phyloP scores from a whole-genome alignment of 2,888 invertebrate species.

The Orthosia incerta region DNA sequence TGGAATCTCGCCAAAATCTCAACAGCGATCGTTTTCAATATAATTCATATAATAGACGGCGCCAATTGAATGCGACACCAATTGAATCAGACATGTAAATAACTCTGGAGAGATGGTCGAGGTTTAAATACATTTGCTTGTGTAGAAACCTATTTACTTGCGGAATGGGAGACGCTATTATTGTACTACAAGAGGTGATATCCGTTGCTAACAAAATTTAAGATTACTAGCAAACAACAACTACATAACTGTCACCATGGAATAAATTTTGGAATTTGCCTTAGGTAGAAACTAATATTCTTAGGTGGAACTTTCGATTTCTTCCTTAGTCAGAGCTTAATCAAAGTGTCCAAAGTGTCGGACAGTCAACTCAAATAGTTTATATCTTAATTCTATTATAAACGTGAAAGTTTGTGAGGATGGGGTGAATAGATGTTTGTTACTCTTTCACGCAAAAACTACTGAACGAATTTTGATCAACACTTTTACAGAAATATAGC shows the following conservation, averaged over 20 bases:
- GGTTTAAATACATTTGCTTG: constrained; percentile 33
- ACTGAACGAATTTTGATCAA: no score
- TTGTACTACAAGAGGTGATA: constrained; percentile 22
- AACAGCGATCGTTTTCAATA: constrained; percentile 10
- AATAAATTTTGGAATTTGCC: neutral
- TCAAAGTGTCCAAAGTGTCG: no score
- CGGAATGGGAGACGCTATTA: constrained; percentile 6
- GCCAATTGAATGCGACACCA: constrained; percentile 42
- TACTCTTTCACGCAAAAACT: no score
- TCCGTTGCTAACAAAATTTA: constrained; percentile 3
- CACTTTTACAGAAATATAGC: no score
- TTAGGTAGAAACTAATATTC: neutral
- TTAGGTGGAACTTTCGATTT: no score
- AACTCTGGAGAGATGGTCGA: constrained; percentile 11
- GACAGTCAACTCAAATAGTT: no score
- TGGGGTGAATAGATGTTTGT: no score
- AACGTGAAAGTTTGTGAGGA: no score
- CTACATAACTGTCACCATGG: no score
- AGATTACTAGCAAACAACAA: neutral
- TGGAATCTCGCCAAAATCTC: neutral
- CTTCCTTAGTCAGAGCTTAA: no score
- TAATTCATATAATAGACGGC: constrained; percentile 22
- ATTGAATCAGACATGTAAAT: constrained; percentile 50
- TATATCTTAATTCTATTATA: no score
- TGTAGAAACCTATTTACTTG: constrained; percentile 21